A percentile compares a stretch with the other conserved stretches of the same genome.
Conservation (phyloP, 2,888 invertebrate species). For the Cheilosia vulpina region DNA sequence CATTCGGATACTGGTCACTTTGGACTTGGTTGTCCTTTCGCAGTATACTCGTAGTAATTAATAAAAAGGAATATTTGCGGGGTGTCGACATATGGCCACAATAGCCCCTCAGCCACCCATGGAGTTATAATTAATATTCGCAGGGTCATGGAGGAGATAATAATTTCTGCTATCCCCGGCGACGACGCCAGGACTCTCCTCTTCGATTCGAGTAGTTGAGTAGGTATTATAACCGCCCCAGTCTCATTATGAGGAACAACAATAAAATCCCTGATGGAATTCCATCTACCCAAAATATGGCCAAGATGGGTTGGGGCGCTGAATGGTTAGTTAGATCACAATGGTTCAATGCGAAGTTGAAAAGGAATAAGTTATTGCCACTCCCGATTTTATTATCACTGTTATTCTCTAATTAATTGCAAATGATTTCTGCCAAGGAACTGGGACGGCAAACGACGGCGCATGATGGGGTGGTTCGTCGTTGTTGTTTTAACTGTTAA, state of each 20-base stretch:
- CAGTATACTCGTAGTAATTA: constrained; percentile 51
- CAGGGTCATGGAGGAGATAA: constrained; percentile 68
- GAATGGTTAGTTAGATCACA: constrained; percentile 67
- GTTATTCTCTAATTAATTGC: constrained; percentile 74
- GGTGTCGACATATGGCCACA: constrained; percentile 70
- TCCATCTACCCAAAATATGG: constrained; percentile 38
- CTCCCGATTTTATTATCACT: constrained; percentile 73
- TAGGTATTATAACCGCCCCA: constrained; percentile 12
- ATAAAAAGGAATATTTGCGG: constrained; percentile 70
- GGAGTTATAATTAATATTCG: constrained; percentile 71
- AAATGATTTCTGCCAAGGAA: constrained; percentile 61
- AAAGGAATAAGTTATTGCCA: constrained; percentile 72
- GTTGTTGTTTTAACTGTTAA: constrained; percentile 64
- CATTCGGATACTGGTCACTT: constrained; percentile 23
- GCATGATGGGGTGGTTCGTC: constrained; percentile 14
- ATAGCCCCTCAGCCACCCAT: constrained; percentile 48
- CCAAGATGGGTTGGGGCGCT: constrained; percentile 16
- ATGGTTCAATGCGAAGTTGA: constrained; percentile 67
- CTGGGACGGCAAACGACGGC: neutral
- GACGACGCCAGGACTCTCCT: constrained; percentile 43
- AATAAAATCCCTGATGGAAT: constrained; percentile 70
- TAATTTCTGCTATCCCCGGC: constrained; percentile 36
- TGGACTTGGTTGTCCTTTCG: constrained; percentile 52
- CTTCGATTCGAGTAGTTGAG: constrained; percentile 65
- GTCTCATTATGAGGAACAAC: constrained; percentile 31